Evolutionary conservation across 35 echinoderm and acorn worm genomes (phyloP).

Genomic region (Ophioderma brevispina): DNA sequence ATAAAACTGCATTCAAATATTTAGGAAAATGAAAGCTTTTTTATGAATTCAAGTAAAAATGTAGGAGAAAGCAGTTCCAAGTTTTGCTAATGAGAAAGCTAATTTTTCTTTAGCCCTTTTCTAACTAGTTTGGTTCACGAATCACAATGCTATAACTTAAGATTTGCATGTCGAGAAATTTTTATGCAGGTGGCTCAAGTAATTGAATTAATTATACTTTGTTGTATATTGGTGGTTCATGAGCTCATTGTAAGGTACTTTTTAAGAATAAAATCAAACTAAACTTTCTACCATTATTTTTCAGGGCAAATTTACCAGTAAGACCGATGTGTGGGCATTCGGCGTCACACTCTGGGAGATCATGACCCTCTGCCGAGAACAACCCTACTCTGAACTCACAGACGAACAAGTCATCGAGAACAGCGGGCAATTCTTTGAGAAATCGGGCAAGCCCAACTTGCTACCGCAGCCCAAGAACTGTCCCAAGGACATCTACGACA

Average conservation of each 20-base stretch:
- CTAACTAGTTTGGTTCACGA: no score
- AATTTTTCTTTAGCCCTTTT: no score
- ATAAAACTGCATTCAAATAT: no score
- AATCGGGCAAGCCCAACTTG: constrained; percentile 63
- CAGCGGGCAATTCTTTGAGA: constrained; percentile 91
- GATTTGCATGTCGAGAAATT: no score
- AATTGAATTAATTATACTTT: no score
- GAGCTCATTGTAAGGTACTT: neutral
- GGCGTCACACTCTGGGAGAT: constrained; percentile 98
- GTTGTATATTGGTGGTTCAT: no score
- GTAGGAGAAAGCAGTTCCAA: no score
- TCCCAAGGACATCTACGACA: constrained; percentile 83
- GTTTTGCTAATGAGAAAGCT: no score
- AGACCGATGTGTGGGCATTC: constrained; percentile 96
- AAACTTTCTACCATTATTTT: constrained; percentile 21
- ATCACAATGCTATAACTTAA: no score
- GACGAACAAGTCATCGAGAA: constrained; percentile 97
- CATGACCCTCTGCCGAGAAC: constrained; percentile 81
- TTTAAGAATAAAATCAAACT: neutral
- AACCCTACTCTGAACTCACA: constrained; percentile 75
- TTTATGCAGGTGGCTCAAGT: no score
- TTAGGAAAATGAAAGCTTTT: no score
- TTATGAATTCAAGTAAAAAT: no score
- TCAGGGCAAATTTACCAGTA: constrained; percentile 95
- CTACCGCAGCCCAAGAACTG: constrained; percentile 72